Base-by-base conservation (phyloP, 1,140 invertebrate species). In the Pseudomyrmex flavicornis region DNA sequence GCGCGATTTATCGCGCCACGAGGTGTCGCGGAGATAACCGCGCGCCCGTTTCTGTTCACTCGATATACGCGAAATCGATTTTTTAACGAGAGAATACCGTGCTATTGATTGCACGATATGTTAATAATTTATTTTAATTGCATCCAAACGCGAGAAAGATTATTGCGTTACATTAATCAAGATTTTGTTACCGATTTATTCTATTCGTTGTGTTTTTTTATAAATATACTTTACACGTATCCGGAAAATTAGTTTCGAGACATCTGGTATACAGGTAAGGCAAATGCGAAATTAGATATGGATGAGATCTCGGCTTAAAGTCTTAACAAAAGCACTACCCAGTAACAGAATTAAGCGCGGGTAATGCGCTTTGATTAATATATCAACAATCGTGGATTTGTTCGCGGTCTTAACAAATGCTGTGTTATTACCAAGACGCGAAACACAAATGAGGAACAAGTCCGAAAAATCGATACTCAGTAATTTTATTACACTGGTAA, bases 301-400 rank as follows among this genome's bases (percentile, higher is more conserved):
- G 62, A 69, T 26, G 65, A 86, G 54, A 76, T 50, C 17, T 76
- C 56, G 56, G 58, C 58, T 88, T 85, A 88, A 76, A 56, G 72
- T 82, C 59, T 80, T 88, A 87, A 88, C 54, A 56, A 61, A 46
- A 58, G 7, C 56, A 82, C 9, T 48, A 50, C 35, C 44, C 48
- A 35, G 35, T 13, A 3, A 58, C 15, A 65, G 10, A 66, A 73
- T 73, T 72, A 88, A 61, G 17, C 13, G 13, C 35, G 35, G 35
- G 12, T 88, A 87, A 84, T 65, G 75, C 35, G 35, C 58, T 80
- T 87, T 77, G 75, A 84, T 82, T 88, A 88, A 84, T 87, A 74
- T 83, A 87, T 84, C 54, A 76, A 62, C 63, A 63, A 88, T 84
- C 58, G 46, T 48, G 82, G 22, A 61, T 70, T 22, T 56, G 13